Evolutionary conservation across 2,888 invertebrate genomes (phyloP).

Genomic region (Scelioninae gen. 2): DNA sequence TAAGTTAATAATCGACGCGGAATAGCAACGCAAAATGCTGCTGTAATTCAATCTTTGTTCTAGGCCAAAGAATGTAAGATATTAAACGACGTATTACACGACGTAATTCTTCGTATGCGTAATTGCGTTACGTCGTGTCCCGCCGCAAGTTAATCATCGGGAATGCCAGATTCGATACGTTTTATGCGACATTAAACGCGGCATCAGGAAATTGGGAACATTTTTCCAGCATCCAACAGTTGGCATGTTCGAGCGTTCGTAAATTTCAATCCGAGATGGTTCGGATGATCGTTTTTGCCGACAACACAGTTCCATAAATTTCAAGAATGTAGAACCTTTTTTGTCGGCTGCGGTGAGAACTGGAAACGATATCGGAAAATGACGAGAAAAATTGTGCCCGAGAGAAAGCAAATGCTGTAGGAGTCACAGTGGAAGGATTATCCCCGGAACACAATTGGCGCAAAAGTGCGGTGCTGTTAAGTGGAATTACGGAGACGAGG

Average conservation of each 20-base stretch:
- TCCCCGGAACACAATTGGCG: constrained; percentile 29
- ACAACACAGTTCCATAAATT: constrained; percentile 41
- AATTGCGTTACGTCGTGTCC: constrained; percentile 22
- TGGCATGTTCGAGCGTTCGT: constrained; percentile 8
- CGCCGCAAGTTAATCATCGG: constrained; percentile 5
- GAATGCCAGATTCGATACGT: constrained; percentile 10
- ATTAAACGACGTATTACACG: constrained; percentile 38
- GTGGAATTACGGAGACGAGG: constrained; percentile 34
- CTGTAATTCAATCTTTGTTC: constrained; percentile 50
- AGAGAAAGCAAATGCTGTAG: constrained; percentile 21
- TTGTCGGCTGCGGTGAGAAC: constrained; percentile 27
- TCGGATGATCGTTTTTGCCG: constrained; percentile 17
- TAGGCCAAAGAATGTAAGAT: constrained; percentile 30
- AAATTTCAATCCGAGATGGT: constrained; percentile 20
- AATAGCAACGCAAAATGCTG: constrained; percentile 39
- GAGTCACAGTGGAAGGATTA: constrained; percentile 26
- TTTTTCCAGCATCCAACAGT: no score
- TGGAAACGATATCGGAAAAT: constrained; percentile 14
- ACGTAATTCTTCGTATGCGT: constrained; percentile 9
- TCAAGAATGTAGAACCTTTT: constrained; percentile 31
- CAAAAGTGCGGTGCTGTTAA: constrained; percentile 27
- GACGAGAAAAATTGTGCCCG: constrained; percentile 9
- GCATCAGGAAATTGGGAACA: constrained; percentile 15
- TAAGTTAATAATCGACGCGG: constrained; percentile 48
- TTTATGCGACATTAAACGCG: constrained; percentile 26